These are phyloP conservation scores for Eupithecia insigniata DNA, from an alignment of 2,888 invertebrate genomes.

Conservation along the genomic window DNA sequence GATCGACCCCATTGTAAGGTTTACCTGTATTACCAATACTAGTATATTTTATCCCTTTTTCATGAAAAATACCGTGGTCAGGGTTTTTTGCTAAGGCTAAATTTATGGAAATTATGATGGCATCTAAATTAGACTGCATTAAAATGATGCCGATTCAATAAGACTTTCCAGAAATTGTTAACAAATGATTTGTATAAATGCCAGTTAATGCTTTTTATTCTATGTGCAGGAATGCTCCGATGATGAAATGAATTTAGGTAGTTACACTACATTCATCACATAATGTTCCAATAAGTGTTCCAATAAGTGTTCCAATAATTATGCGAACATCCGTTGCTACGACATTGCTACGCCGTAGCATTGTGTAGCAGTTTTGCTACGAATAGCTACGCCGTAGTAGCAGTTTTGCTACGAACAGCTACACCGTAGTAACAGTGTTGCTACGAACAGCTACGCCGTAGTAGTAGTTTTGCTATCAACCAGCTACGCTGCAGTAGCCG, in stretches of 20 bases:
- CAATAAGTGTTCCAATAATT: no score
- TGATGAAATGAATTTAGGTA: no score
- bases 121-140: background rate
- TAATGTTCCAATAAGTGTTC: no score
- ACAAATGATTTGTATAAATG: no score
- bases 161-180: background rate
- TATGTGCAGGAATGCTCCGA: background rate
- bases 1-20: background rate
- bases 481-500: background rate
- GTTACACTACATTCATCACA: no score
- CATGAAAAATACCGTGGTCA: background rate
- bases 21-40: background rate
- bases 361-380: background rate
- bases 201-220: background rate
- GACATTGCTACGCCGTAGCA: constrained; percentile 2
- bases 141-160: background rate
- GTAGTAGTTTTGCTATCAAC: no score
- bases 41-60: background rate
- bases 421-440: background rate
- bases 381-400: background rate
- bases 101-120: background rate
- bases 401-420: background rate
- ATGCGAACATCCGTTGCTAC: background rate
- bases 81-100: background rate
- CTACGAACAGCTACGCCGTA: background rate